phyloP scores from a whole-genome alignment of 2,888 invertebrate genomes.

The Hypercompe scribonia region DNA sequence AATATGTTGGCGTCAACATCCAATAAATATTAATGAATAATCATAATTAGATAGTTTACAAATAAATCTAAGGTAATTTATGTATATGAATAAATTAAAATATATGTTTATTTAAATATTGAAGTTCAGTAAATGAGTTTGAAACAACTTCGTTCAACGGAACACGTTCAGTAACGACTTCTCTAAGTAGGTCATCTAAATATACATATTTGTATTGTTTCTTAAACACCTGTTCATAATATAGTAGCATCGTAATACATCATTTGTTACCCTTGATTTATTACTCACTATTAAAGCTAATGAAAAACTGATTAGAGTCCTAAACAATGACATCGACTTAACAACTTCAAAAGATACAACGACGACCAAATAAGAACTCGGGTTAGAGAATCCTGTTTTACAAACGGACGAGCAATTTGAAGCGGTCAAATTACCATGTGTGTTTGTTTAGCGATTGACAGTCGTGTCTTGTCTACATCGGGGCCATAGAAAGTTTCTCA shows the following conservation, averaged over 20 bases:
- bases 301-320: constrained; percentile 46
- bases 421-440: constrained; percentile 67
- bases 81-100: not conserved
- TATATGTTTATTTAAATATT: not conserved
- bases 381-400: constrained; percentile 58
- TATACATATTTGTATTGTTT: constrained; percentile 54
- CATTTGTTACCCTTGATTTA: constrained; percentile 69
- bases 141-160: constrained; percentile 23
- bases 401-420: constrained; percentile 55
- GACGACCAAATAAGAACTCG: constrained; percentile 46
- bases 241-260: constrained; percentile 59
- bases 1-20: not conserved
- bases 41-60: constrained; percentile 8
- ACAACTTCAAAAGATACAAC: constrained; percentile 29
- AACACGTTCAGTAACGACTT: constrained; percentile 23
- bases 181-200: constrained; percentile 54
- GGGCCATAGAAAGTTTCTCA: constrained; percentile 79
- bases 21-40: constrained; percentile 11
- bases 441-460: constrained; percentile 71
- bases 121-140: constrained; percentile 24
- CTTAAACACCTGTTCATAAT: constrained; percentile 59
- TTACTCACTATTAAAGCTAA: constrained; percentile 53
- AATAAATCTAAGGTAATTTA: not conserved
- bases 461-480: constrained; percentile 67
- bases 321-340: constrained; percentile 32